A percentile compares a stretch with the other conserved stretches of the same genome.
Conservation (phyloP, 2,113 vertebrate species). For the Anarrhichthys ocellatus region DNA sequence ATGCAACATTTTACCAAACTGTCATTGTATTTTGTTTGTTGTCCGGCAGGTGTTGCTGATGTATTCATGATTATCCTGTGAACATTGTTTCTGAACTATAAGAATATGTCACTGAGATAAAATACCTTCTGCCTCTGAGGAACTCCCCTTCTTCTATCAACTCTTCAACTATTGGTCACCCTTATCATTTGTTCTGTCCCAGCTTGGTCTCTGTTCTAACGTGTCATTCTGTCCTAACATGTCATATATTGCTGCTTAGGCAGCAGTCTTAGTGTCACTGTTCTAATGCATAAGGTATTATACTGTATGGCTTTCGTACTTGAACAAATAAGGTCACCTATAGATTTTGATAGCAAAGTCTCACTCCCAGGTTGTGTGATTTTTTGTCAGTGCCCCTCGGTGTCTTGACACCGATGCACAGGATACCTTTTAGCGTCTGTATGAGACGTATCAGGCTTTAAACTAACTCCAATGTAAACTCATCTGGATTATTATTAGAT, state of each 20-base stretch:
- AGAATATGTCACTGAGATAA: not conserved
- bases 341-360: not conserved
- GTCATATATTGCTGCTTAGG: not conserved
- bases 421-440: too few relatives aligned
- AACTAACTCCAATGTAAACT: too few relatives aligned
- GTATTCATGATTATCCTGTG: not conserved
- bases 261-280: not conserved
- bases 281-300: not conserved
- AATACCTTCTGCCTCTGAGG: not conserved
- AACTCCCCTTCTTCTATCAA: too few relatives aligned
- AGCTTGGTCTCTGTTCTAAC: too few relatives aligned
- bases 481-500: too few relatives aligned
- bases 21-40: not conserved
- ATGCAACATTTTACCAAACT: not conserved
- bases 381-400: too few relatives aligned
- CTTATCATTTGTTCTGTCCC: too few relatives aligned
- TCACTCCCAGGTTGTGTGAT: too few relatives aligned
- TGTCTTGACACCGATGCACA: too few relatives aligned
- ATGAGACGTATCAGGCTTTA: too few relatives aligned
- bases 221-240: not conserved
- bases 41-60: not conserved
- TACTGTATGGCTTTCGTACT: too few relatives aligned
- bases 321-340: not conserved
- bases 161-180: too few relatives aligned
- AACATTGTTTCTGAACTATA: not conserved